Conservation (phyloP, 2,797 vertebrate genomes). For the Myotis daubentonii region DNA sequence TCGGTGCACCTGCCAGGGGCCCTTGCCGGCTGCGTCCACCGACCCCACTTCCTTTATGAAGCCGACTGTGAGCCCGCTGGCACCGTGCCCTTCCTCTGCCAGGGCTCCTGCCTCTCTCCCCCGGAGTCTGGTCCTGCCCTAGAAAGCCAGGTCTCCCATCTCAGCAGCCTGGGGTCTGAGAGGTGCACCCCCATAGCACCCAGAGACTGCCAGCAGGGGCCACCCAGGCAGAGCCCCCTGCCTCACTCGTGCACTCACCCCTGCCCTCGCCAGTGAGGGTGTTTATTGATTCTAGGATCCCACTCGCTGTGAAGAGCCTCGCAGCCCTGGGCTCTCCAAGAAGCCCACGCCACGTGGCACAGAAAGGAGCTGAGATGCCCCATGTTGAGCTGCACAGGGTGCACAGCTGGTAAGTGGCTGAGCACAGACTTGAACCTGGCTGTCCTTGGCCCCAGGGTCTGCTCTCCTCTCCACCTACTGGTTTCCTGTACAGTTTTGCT, state of each 20-base stretch:
- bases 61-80: rapidly evolving
- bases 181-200: rapidly evolving
- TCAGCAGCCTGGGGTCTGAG: not conserved
- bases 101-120: not conserved
- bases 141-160: not conserved
- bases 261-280: not conserved
- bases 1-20: rapidly evolving
- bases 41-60: not conserved
- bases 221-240: not conserved
- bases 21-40: rapidly evolving
- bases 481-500: not conserved
- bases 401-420: not conserved
- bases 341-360: not conserved
- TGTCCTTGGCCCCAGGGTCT: not conserved
- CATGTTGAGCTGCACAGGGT: not conserved
- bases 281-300: not conserved
- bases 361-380: not conserved
- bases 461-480: not conserved
- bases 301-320: not conserved
- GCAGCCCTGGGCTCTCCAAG: not conserved
- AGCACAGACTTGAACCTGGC: not conserved
- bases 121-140: not conserved
- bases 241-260: not conserved
- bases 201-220: not conserved
- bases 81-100: not conserved